Evolutionary conservation across 2,113 vertebrate species (phyloP), one percentile per base, ranked within the genome.

Genomic region (Scortum barcoo): DNA sequence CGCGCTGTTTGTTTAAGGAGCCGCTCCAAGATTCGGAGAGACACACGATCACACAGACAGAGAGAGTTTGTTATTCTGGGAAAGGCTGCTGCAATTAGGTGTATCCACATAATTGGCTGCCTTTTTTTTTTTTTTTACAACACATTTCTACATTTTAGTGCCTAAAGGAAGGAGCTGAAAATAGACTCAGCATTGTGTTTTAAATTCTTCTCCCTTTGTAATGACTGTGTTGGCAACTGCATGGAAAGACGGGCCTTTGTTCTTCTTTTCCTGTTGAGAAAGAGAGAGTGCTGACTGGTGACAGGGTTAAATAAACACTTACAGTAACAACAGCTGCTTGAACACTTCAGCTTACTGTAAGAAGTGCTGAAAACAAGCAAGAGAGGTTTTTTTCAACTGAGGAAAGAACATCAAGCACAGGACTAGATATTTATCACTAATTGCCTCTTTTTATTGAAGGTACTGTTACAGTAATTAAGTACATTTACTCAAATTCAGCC

Each of bases 1-100:
- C 44, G 3, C 22, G 36, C 44, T 54, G 67, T 38, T 69, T 84
- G 54, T 82, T 82, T 73, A 58, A 26, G 20, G 14, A 50, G 72
- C 62, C 44, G 24, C 36, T 61, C n/a, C 22, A 26, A 33, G n/a
- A 26, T 63, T 58, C 33, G 44, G 50, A 81, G 38, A 73, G 70
- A 71, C 36, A 62, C 50, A 22, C 58, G 68, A 38, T 44, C 24
- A 62, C 42, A 33, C 3, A 56, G 22, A 61, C 4, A 33, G 14
- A 24, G 28, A 56, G 17, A 7, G n/a, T 10, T n/a, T 7, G 70
- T 60, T 86, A 83, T 87, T 90, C 60, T 85, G 26, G 72, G 71
- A 66, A 46, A 62, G 54, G 54, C 22, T 50, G 51, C 65, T 61
- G 80, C 12, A 86, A 78, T 86, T 81, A 81, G 44, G 38, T 24